A percentile compares a stretch with the other conserved stretches of the same genome.
Evolutionary conservation across 2,113 vertebrate genomes (phyloP).

Genomic region (Megaleporinus macrocephalus): DNA sequence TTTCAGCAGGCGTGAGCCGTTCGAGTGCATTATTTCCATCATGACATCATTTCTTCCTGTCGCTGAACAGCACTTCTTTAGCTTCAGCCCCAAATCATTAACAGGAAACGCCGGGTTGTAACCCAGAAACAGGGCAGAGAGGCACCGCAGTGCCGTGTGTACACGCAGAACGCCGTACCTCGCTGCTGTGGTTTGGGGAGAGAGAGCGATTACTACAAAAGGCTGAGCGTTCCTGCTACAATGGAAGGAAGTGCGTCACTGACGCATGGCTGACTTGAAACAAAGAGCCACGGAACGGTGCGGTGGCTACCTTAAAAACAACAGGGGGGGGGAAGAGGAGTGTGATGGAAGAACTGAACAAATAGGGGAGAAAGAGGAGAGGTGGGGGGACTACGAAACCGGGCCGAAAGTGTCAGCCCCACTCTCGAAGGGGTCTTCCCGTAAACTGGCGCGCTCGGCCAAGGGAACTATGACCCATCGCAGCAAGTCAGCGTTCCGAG

Average conservation of each 20-base stretch:
- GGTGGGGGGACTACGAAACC: conserved; percentile 67
- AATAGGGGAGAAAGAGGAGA: conserved; percentile 66
- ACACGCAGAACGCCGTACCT: conserved; percentile 2
- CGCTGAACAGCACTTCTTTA: conserved; percentile 24
- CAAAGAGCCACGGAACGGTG: conserved; percentile 74
- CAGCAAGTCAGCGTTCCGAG: conserved; percentile 48
- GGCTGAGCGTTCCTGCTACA: conserved; percentile 74
- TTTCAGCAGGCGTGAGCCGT: conserved; percentile 4
- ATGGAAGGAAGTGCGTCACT: conserved; percentile 83
- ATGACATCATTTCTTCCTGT: conserved; percentile 3
- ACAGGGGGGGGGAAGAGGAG: conserved; percentile 66
- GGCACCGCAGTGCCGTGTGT: background rate
- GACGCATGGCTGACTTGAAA: conserved; percentile 59
- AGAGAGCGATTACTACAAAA: conserved; percentile 45
- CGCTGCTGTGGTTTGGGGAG: conserved; percentile 60
- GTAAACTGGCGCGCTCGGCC: conserved; percentile 55
- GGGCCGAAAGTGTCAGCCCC: conserved; percentile 49
- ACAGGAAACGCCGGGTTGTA: conserved; percentile 18
- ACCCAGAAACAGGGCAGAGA: background rate
- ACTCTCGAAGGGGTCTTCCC: conserved; percentile 61
- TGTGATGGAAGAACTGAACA: conserved; percentile 74
- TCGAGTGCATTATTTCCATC: background rate
- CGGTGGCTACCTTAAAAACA: conserved; percentile 58
- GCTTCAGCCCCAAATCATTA: background rate
- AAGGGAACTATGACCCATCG: conserved; percentile 55